A percentile compares a stretch with the other conserved stretches of the same genome.
Evolutionary conservation across 2,888 invertebrate genomes (phyloP).

Genomic region (Mesodorylaimus sp.): DNA sequence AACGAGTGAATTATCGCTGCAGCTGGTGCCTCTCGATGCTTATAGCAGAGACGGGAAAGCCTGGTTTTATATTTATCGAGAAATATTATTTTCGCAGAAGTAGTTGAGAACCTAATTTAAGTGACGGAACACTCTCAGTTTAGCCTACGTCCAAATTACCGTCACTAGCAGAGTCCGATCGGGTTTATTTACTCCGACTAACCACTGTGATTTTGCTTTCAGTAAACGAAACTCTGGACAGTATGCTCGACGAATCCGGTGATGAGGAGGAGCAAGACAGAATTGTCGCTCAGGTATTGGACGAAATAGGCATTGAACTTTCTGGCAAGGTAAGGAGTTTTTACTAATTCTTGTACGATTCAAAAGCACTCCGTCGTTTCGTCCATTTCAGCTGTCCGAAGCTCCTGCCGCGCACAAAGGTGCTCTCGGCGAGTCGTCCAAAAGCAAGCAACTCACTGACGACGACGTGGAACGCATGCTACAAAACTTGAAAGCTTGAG

Average conservation of each 20-base stretch:
- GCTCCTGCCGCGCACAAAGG: constrained; percentile 10
- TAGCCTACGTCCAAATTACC: too few relatives aligned
- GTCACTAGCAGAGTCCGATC: too few relatives aligned
- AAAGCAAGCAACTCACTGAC: constrained; percentile 10
- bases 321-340: constrained; percentile 52
- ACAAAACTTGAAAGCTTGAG: constrained; percentile 8
- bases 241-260: constrained; percentile 65
- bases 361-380: not conserved
- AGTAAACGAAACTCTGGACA: constrained; percentile 77
- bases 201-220: too few relatives aligned
- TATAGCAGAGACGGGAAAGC: too few relatives aligned
- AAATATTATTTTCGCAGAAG: too few relatives aligned
- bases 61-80: too few relatives aligned
- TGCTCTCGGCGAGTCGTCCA: not conserved
- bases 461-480: constrained; percentile 14
- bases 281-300: constrained; percentile 71
- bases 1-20: too few relatives aligned
- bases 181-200: too few relatives aligned
- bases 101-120: too few relatives aligned
- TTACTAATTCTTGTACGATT: not conserved
- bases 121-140: too few relatives aligned
- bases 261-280: constrained; percentile 74
- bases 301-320: constrained; percentile 87
- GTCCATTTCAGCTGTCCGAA: constrained; percentile 10
- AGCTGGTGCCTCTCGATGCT: too few relatives aligned